Percentiles rank a stretch among this genome's conserved stretches.
These are phyloP conservation scores for Seriola rivoliana DNA, from an alignment of 2,113 vertebrate genomes.

Conservation along the genomic window DNA sequence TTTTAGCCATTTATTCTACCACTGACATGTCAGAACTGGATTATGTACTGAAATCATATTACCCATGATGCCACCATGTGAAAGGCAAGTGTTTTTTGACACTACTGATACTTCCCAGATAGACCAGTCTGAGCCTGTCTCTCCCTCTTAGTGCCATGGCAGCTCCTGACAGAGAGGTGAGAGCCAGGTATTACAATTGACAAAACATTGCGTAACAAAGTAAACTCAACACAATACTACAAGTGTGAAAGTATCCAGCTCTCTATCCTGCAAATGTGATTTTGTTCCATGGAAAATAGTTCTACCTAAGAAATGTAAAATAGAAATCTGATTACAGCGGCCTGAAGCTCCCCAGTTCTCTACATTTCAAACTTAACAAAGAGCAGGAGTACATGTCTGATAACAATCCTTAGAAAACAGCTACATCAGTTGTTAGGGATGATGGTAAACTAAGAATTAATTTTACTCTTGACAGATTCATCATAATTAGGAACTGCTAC, in stretches of 20 bases:
- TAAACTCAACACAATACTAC: slow-evolving; percentile 12
- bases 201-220: slow-evolving; percentile 28
- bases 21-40: not conserved
- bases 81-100: not conserved
- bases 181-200: slow-evolving; percentile 7
- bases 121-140: slow-evolving; percentile 1
- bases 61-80: not conserved
- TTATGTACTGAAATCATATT: not conserved
- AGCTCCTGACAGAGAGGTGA: slow-evolving; percentile 12
- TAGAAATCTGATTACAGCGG: not conserved
- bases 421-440: slow-evolving; percentile 18
- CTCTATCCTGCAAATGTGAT: not conserved
- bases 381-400: not conserved
- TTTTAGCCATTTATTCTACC: not conserved
- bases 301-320: not conserved
- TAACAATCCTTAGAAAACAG: not conserved
- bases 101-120: not conserved
- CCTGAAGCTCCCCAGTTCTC: not conserved
- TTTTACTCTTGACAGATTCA: slow-evolving; percentile 30
- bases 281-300: not conserved
- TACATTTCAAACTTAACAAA: not conserved
- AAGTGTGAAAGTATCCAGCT: slow-evolving; percentile 18
- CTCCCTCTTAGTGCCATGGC: not conserved
- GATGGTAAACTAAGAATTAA: slow-evolving; percentile 9
- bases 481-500: slow-evolving; percentile 6